Evolutionary conservation across 2,888 invertebrate species (phyloP).

Genomic region (Himalopsyche anomala): DNA sequence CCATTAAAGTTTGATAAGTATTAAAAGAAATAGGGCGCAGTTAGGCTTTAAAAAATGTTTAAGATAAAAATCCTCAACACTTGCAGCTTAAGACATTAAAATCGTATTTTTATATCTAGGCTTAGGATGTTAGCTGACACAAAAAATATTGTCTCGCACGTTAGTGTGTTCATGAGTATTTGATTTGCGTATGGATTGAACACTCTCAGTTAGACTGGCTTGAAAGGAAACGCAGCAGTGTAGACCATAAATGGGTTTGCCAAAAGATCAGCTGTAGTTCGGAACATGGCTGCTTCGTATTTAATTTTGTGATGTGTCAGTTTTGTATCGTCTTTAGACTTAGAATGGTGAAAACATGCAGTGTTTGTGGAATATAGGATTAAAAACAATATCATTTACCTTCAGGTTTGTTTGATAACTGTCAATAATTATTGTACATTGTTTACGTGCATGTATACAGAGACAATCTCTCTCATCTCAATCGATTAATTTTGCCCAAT

Average conservation of each 20-base stretch:
- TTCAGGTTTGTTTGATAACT: constrained; percentile 17
- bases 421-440: constrained; percentile 27
- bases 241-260: constrained; percentile 40
- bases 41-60: no score
- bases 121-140: no score
- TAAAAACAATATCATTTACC: not conserved
- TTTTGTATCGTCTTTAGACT: not conserved
- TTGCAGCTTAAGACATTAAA: no score
- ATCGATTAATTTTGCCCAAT: constrained; percentile 37
- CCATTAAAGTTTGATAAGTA: no score
- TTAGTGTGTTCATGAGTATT: no score
- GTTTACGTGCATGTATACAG: constrained; percentile 17
- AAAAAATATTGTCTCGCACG: no score
- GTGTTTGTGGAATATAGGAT: constrained; percentile 19
- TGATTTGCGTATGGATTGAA: constrained; percentile 29
- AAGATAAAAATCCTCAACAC: no score
- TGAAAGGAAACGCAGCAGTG: not conserved
- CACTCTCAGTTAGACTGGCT: constrained; percentile 13
- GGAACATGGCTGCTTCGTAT: constrained; percentile 35
- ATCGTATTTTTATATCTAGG: no score
- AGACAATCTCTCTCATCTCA: constrained; percentile 11
- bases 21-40: no score
- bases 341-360: constrained; percentile 32
- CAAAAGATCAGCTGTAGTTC: constrained; percentile 40
- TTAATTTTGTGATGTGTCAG: constrained; percentile 42